Conservation (phyloP, 2,797 vertebrate genomes). For the Rhinophrynus dorsalis region DNA sequence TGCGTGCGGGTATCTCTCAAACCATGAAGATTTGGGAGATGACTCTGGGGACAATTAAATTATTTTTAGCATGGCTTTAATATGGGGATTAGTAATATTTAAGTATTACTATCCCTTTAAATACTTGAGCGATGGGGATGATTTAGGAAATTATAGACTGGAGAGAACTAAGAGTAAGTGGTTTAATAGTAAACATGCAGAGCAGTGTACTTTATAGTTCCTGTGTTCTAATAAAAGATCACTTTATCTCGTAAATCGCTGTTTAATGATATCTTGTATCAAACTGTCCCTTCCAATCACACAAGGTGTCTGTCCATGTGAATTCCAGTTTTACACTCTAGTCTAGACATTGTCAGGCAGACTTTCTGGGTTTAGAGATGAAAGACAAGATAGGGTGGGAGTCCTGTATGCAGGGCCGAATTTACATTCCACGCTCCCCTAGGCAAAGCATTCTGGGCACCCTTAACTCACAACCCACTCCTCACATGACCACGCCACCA, state of each 20-base stretch:
- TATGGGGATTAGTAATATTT: too few species aligned
- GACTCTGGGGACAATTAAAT: too few species aligned
- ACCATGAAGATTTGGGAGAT: too few species aligned
- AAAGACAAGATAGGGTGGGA: slow-evolving; percentile 18
- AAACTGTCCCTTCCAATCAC: slow-evolving; percentile 39
- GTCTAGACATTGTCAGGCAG: slow-evolving; percentile 18
- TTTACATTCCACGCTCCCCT: too few species aligned
- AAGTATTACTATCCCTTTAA: too few species aligned
- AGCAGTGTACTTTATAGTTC: slow-evolving; percentile 10
- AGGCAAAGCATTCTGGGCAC: too few species aligned
- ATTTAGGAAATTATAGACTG: slow-evolving; percentile 11
- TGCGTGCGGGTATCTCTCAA: too few species aligned
- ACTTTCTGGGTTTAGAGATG: slow-evolving; percentile 2
- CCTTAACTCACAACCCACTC: too few species aligned
- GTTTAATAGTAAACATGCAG: slow-evolving; percentile 23
- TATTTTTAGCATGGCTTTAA: too few species aligned
- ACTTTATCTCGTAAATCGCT: slow-evolving; percentile 33
- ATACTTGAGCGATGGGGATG: too few species aligned
- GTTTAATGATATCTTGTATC: slow-evolving; percentile 40
- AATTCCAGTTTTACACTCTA: background rate
- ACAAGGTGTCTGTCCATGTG: slow-evolving; percentile 4
- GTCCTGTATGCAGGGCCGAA: too few species aligned
- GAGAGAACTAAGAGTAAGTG: slow-evolving; percentile 1
- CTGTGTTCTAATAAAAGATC: slow-evolving; percentile 18
- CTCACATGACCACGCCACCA: too few species aligned